phyloP scores from a whole-genome alignment of 2,888 invertebrate species.

The Drosophila maculinotata region DNA sequence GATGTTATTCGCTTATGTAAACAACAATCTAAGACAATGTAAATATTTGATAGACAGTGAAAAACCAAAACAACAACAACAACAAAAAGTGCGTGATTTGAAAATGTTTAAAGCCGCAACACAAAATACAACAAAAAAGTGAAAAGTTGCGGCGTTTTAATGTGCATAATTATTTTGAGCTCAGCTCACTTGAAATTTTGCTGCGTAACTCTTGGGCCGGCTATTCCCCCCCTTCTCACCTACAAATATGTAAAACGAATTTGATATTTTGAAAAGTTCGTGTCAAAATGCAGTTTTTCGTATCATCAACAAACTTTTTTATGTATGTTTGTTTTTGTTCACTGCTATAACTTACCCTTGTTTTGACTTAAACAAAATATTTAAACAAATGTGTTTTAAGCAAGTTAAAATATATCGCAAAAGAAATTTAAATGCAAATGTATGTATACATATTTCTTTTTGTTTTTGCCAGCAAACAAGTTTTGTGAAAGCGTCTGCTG shows the following conservation, averaged over 20 bases:
- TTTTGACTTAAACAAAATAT: conserved; percentile 14
- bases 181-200: conserved; percentile 37
- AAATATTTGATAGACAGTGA: conserved; percentile 54
- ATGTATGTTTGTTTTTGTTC: conserved; percentile 1
- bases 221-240: neutral
- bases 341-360: conserved; percentile 31
- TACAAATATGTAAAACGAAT: too few species aligned
- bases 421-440: conserved; percentile 60
- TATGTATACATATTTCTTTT: conserved; percentile 33
- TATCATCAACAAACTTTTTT: conserved; percentile 42
- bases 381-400: conserved; percentile 20
- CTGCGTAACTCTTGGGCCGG: conserved; percentile 56
- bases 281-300: conserved; percentile 65
- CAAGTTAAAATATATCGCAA: conserved; percentile 24
- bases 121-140: conserved; percentile 36
- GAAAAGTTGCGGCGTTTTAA: conserved; percentile 65
- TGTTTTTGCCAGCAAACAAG: conserved; percentile 57
- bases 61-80: conserved; percentile 25
- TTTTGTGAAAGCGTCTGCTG: conserved; percentile 71
- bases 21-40: conserved; percentile 34
- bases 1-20: conserved; percentile 58
- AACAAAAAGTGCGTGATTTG: conserved; percentile 65
- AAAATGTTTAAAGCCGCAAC: conserved; percentile 38
- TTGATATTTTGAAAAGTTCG: conserved; percentile 48
- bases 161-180: conserved; percentile 67